These are phyloP conservation scores for Orchesellides sinensis DNA, from an alignment of 2,888 invertebrate genomes.

Conservation along the genomic window DNA sequence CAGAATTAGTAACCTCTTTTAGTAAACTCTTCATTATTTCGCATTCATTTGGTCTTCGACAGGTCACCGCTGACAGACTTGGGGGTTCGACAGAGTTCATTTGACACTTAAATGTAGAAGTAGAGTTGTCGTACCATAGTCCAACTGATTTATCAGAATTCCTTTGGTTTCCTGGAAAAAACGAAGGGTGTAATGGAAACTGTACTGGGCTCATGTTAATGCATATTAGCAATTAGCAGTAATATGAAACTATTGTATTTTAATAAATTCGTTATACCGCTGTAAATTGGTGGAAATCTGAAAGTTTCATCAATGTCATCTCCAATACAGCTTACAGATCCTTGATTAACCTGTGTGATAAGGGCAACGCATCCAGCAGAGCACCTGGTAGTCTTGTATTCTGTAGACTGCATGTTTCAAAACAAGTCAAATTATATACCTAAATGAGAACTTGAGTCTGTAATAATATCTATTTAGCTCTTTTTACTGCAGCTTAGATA, in stretches of 20 bases:
- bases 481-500: background rate
- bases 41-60: conserved; percentile 68
- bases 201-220: no score
- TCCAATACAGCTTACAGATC: conserved; percentile 61
- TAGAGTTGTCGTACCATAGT: conserved; percentile 60
- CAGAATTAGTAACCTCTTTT: conserved; percentile 31
- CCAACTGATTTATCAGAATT: conserved; percentile 58
- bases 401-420: conserved; percentile 18
- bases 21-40: conserved; percentile 66
- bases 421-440: no score
- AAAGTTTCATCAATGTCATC: conserved; percentile 65
- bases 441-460: background rate
- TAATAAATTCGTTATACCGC: no score
- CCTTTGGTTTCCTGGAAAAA: conserved; percentile 42
- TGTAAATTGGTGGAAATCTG: conserved; percentile 45
- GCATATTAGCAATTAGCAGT: no score
- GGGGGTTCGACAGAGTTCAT: conserved; percentile 53
- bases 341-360: conserved; percentile 57
- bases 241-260: no score
- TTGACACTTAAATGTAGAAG: conserved; percentile 63
- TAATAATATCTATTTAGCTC: no score
- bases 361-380: conserved; percentile 58
- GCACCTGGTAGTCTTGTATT: conserved; percentile 48
- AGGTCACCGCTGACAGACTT: conserved; percentile 61
- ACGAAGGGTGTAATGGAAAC: background rate